phyloP scores from a whole-genome alignment of 2,797 vertebrate species.

The Nannoperca australis region DNA sequence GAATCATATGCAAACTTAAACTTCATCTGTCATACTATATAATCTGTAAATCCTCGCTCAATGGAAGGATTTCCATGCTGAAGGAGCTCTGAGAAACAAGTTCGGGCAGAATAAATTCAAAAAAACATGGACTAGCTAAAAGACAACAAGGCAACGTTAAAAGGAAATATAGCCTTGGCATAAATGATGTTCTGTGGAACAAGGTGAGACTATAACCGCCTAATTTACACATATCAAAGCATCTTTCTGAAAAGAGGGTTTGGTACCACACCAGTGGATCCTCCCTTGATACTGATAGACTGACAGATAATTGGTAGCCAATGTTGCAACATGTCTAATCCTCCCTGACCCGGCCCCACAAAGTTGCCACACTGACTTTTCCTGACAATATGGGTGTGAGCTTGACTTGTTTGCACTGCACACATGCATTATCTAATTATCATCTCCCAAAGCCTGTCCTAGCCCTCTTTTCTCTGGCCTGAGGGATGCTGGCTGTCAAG shows the following conservation, averaged over 20 bases:
- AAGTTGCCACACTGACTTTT: conserved; percentile 38
- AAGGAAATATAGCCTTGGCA: background rate
- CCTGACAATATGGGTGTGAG: conserved; percentile 44
- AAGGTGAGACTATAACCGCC: conserved; percentile 1
- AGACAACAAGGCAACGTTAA: conserved; percentile 8
- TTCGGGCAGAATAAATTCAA: conserved; percentile 21
- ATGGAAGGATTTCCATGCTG: conserved; percentile 17
- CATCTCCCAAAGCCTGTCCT: conserved; percentile 30
- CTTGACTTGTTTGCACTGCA: conserved; percentile 43
- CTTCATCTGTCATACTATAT: background rate
- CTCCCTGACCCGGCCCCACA: conserved; percentile 8
- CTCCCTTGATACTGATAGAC: conserved; percentile 31
- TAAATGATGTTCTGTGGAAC: conserved; percentile 21
- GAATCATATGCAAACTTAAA: conserved; percentile 4
- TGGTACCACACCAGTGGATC: conserved; percentile 23
- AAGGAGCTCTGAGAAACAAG: conserved; percentile 19
- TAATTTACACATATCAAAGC: conserved; percentile 46
- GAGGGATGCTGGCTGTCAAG: conserved; percentile 36
- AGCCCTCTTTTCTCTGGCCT: conserved; percentile 42
- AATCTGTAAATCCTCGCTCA: conserved; percentile 17
- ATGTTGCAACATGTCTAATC: conserved; percentile 58
- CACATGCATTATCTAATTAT: conserved; percentile 47
- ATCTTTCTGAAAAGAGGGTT: conserved; percentile 40
- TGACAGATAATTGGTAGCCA: conserved; percentile 26
- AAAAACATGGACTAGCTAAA: conserved; percentile 9